Conservation (phyloP, 2,797 vertebrate species). For the Eremophila alpestris region DNA sequence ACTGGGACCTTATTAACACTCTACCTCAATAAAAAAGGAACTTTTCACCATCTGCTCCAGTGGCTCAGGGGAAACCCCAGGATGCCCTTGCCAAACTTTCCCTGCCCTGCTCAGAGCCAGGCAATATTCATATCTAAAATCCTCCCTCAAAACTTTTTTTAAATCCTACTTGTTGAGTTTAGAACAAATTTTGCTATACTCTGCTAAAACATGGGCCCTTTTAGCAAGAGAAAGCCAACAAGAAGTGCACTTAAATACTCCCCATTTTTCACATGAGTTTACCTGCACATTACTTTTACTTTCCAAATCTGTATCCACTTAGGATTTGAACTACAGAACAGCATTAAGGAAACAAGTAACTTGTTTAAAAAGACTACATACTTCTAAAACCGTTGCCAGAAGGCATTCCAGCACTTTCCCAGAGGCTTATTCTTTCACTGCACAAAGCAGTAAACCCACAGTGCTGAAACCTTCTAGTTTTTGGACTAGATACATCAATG, state of each 20-base stretch:
- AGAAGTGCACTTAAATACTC: background rate
- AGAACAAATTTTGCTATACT: background rate
- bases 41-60: too few relatives aligned
- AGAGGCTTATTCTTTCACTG: background rate
- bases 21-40: background rate
- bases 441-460: background rate
- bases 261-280: background rate
- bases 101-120: background rate
- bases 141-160: background rate
- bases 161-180: background rate
- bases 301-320: background rate
- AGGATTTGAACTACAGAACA: background rate
- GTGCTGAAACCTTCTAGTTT: background rate
- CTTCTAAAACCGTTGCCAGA: background rate
- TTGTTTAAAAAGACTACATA: background rate
- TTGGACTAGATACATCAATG: background rate
- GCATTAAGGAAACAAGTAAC: background rate
- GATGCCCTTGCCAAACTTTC: fast-evolving
- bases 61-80: too few relatives aligned
- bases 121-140: background rate
- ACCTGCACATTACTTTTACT: background rate
- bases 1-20: background rate
- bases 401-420: background rate
- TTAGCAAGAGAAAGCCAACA: background rate
- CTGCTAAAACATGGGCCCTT: background rate